Evolutionary conservation across 2,888 invertebrate genomes (phyloP), one percentile per base, ranked within the genome.

Genomic region (Diachrysia chrysitis): DNA sequence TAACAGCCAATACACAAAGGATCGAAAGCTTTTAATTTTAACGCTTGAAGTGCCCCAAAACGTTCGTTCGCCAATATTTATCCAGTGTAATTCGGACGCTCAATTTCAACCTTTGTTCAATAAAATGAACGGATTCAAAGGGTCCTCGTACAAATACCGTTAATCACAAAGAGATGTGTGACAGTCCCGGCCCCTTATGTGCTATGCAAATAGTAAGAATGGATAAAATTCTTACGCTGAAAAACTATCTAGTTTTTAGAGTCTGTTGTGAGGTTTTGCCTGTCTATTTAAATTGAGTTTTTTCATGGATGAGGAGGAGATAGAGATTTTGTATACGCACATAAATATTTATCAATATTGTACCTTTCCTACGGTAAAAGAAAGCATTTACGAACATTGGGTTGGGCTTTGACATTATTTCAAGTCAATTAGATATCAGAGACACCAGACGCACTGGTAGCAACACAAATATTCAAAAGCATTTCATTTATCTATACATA

Each of bases 1-100:
- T 51, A 21, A 48, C 29, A 14, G 17, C 17, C 29, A 53, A 37
- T 35, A 42, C 29, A 70, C 29, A 70, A 37, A 55, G 57, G 56
- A 58, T 48, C 46, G 54, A 60, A 73, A 10, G 46, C 53, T 56
- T 59, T 54, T 54, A 19, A 58, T 29, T 63, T 61, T 51, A 42
- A 58, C 59, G 46, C 23, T 55, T 29, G 14, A 46, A 42, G 46
- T 48, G 51, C 25, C 42, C 19, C 46, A 58, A 46, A 29, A 42
- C 14, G 53, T 54, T 29, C 55, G 60, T 55, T n/a, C 21, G 32
- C 19, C 5, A 76, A 60, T 71, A 62, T 65, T 73, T 54, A 63
- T 23, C 51, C 53, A 35, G 46, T 37, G 65, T 56, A 58, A 54
- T 59, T 17, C 17, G 21, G 29, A 42, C 42, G 58, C 54, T 19